phyloP scores from a whole-genome alignment of 2,113 vertebrate species.

The Oreotrochilus melanogaster region DNA sequence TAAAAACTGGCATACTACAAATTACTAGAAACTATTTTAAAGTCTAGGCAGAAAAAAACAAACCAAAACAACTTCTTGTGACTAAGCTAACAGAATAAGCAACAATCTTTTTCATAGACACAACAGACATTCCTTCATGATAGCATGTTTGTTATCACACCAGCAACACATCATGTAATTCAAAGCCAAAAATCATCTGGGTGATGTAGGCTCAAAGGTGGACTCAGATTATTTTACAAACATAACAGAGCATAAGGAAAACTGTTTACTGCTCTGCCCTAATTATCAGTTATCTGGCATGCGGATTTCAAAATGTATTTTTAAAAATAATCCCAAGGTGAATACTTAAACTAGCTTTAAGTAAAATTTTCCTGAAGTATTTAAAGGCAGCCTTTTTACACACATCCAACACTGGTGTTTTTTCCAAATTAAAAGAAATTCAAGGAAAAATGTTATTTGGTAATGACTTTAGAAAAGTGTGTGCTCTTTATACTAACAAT shows the following conservation, averaged over 20 bases:
- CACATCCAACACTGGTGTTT: not conserved
- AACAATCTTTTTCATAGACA: not conserved
- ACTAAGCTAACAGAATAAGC: not conserved
- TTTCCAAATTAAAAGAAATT: not conserved
- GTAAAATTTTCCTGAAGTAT: not conserved
- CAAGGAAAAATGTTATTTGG: not conserved
- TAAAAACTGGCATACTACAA: not conserved
- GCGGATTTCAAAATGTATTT: not conserved
- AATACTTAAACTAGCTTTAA: not conserved
- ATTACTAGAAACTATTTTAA: not conserved
- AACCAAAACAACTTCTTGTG: accelerated
- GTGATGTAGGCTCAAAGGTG: not conserved
- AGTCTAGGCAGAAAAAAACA: not conserved
- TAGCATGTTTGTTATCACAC: accelerated
- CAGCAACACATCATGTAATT: not conserved
- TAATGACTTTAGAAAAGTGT: not conserved
- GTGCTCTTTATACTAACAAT: not conserved
- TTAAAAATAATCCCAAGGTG: not conserved
- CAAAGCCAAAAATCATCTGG: not conserved
- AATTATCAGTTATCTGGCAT: not conserved
- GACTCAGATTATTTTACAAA: not conserved
- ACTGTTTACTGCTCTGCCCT: not conserved
- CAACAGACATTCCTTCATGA: not conserved
- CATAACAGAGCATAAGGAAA: not conserved
- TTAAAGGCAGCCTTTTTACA: not conserved